Percentiles rank a stretch among this genome's conserved stretches.
phyloP scores from a whole-genome alignment of 1,140 invertebrate species.

The Saccostrea glomerata region DNA sequence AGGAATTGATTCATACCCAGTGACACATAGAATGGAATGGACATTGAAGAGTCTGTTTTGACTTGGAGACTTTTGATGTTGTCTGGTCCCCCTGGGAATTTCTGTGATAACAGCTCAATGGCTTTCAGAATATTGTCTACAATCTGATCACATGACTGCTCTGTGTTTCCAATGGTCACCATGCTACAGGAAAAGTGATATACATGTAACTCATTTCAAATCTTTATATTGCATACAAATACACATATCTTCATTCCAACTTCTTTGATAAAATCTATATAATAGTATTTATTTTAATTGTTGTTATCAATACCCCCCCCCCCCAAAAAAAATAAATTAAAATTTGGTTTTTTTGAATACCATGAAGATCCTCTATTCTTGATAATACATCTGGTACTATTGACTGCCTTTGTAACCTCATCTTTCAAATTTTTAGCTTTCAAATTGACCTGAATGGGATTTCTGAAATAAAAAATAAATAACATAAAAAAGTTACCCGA shows the following conservation, averaged over 20 bases:
- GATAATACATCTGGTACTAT: conserved; percentile 64
- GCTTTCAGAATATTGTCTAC: conserved; percentile 68
- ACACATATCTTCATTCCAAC: no score
- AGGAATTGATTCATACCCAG: conserved; percentile 53
- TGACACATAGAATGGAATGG: conserved; percentile 68
- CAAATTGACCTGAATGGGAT: conserved; percentile 71
- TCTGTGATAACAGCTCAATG: conserved; percentile 56
- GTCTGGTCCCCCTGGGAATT: conserved; percentile 66
- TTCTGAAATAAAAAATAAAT: conserved; percentile 20
- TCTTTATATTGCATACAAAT: no score
- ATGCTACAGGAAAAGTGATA: conserved; percentile 57
- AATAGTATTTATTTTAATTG: no score
- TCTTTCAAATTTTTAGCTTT: conserved; percentile 65
- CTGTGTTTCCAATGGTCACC: conserved; percentile 62
- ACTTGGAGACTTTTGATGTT: conserved; percentile 69
- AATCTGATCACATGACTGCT: conserved; percentile 62
- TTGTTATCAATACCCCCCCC: no score
- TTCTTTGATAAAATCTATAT: no score
- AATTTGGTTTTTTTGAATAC: conserved; percentile 50
- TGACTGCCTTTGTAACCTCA: conserved; percentile 67
- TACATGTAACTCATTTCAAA: no score
- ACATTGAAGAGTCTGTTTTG: conserved; percentile 61
- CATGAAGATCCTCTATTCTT: conserved; percentile 66
- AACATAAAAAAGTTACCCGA: background rate
- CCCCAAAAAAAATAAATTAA: background rate